Conservation (phyloP, 2,797 vertebrate species). For the Chelonia mydas region DNA sequence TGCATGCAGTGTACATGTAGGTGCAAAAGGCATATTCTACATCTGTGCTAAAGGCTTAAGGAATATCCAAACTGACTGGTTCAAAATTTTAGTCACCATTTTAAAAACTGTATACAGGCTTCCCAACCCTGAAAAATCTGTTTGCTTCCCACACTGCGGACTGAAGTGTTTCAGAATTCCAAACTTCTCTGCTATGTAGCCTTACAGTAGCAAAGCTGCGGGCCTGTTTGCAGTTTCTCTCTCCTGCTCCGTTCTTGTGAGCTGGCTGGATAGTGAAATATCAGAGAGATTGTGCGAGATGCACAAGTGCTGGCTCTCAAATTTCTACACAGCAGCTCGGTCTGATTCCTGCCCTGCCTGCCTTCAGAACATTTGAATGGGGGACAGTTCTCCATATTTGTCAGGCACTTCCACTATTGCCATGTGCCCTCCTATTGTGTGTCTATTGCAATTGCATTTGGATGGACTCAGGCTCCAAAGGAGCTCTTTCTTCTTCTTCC, state of each 20-base stretch:
- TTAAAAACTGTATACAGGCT: neutral
- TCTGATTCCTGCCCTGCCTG: fast-evolving
- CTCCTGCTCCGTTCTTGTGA: neutral
- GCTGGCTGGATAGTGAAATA: neutral
- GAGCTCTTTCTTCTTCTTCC: neutral
- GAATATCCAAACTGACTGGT: neutral
- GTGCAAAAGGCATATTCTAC: neutral
- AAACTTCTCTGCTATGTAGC: neutral
- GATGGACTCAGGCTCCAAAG: neutral
- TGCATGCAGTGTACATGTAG: neutral
- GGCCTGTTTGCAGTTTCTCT: neutral
- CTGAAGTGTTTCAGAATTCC: neutral
- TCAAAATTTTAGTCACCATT: neutral
- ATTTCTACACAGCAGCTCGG: fast-evolving
- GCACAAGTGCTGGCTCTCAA: neutral
- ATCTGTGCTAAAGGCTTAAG: neutral
- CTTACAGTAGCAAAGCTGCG: neutral
- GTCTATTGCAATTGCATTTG: neutral
- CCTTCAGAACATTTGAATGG: fast-evolving
- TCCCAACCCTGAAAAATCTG: neutral
- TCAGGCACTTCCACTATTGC: conserved; percentile 9
- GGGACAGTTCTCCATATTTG: conserved; percentile 6
- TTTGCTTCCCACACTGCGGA: neutral
- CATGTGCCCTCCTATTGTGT: neutral
- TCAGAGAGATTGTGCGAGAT: fast-evolving